Evolutionary conservation across 2,113 vertebrate species (phyloP), one percentile per base, ranked within the genome.

Genomic region (Pleuronectes platessa): DNA sequence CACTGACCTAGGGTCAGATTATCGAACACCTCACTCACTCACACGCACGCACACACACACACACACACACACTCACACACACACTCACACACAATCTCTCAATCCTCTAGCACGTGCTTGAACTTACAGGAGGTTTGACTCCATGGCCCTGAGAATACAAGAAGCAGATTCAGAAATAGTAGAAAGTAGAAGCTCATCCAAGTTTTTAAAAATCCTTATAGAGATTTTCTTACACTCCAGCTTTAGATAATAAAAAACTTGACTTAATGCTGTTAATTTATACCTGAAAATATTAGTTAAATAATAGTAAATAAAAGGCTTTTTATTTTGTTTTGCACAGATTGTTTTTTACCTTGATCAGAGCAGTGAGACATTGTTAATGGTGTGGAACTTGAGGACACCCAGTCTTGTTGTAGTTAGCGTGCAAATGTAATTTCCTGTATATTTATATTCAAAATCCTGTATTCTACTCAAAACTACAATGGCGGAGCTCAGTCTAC

Each of bases 1-100:
- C 78, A 85, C 81, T 86, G 82, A 79, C 87, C 74, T 63, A 5
- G 45, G 71, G 37, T 84, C 82, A 83, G 63, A 80, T 88, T 72
- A 84, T 84, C 73, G 51, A 47, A 81, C 42, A 31, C 24, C 4
- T 49, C 17, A 51, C 42, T 8, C 24, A 55, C 24, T 64, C 21
- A 35, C 7, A 63, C 3, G n/a, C 60, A 21, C 35, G 42, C 4
- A 15, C 27, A 27, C 26, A 27, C 31, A 7, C 31, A 31, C 31
- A 4, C 27, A 31, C 27, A 31, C 27, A 31, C 27, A 31, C 17
- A 45, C 42, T 5, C 24, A 55, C 23, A 68, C 21, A 35, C 7
- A 63, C 60, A 40, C 24, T 24, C 24, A 24, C 24, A 24, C 24
- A 24, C 24, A 24, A 24, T 24, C 24, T 24, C 35, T 75, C 20